Conservation (phyloP, 2,888 invertebrate species). For the Aethes cnicana region DNA sequence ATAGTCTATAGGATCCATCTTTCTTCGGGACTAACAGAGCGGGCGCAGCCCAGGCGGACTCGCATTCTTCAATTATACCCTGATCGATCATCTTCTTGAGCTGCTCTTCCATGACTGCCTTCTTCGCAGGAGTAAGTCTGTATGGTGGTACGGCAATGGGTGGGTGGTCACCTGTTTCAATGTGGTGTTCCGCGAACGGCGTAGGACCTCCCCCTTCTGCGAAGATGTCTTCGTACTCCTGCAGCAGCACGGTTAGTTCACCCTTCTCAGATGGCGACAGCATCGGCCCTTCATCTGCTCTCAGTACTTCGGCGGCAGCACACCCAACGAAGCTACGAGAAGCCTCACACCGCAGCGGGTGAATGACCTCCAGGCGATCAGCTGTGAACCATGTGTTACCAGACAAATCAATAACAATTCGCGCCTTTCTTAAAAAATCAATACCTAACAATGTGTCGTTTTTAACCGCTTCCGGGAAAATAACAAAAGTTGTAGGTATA, state of each 20-base stretch:
- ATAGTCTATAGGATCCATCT: slow-evolving; percentile 42
- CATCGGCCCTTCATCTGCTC: not conserved
- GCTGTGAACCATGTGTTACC: not conserved
- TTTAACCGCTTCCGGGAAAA: not conserved
- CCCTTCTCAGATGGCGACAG: not conserved
- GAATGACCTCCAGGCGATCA: not conserved
- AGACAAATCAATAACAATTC: not conserved
- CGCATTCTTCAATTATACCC: slow-evolving; percentile 51
- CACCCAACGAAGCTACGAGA: not conserved
- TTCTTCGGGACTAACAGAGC: slow-evolving; percentile 49
- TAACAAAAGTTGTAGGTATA: too few relatives aligned
- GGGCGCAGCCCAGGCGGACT: slow-evolving; percentile 52
- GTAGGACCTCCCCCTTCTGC: not conserved
- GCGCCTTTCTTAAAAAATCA: not conserved
- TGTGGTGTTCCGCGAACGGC: not conserved
- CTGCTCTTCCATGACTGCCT: slow-evolving; percentile 26
- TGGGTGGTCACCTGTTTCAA: not conserved
- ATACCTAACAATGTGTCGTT: not conserved
- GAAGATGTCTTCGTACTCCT: not conserved
- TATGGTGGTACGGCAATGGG: not conserved
- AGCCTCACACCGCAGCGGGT: not conserved
- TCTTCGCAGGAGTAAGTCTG: not conserved
- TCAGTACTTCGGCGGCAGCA: not conserved
- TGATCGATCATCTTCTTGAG: slow-evolving; percentile 44
- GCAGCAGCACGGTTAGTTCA: not conserved